Percentiles rank a stretch among this genome's conserved stretches.
These are phyloP conservation scores for Scaptomyza reducta DNA, from an alignment of 2,888 invertebrate species.

Conservation along the genomic window DNA sequence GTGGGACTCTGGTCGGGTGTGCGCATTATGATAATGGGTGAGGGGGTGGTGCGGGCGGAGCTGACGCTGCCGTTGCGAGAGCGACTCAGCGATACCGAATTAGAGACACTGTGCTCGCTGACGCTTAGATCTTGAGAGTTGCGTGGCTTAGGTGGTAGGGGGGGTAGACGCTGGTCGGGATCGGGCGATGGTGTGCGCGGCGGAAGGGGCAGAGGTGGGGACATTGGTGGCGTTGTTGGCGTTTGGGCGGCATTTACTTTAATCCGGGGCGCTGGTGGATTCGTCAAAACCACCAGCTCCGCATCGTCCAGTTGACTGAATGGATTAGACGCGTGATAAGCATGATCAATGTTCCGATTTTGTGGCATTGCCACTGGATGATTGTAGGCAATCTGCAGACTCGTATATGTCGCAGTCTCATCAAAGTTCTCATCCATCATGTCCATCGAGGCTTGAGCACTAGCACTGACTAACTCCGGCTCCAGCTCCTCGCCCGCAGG, in stretches of 20 bases:
- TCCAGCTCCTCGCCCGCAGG: conserved; percentile 53
- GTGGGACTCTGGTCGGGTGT: conserved; percentile 85
- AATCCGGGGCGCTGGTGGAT: conserved; percentile 85
- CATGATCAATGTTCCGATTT: conserved; percentile 15
- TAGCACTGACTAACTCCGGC: conserved; percentile 51
- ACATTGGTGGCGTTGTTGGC: conserved; percentile 78
- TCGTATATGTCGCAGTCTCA: conserved; percentile 92
- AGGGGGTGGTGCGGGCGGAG: conserved; percentile 80
- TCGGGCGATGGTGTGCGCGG: conserved; percentile 77
- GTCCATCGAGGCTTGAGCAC: conserved; percentile 84
- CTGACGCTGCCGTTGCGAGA: conserved; percentile 74
- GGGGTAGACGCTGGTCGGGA: conserved; percentile 88
- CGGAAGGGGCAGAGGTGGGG: conserved; percentile 75
- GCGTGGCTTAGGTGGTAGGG: conserved; percentile 91
- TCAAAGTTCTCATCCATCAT: conserved; percentile 88
- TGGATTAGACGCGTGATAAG: conserved; percentile 68
- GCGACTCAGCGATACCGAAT: conserved; percentile 67
- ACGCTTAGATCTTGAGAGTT: conserved; percentile 85
- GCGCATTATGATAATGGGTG: conserved; percentile 84
- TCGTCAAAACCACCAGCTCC: conserved; percentile 83
- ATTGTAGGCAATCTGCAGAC: conserved; percentile 92
- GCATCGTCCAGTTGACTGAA: conserved; percentile 80
- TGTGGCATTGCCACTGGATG: conserved; percentile 90
- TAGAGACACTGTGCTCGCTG: conserved; percentile 58
- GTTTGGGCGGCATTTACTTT: conserved; percentile 78